phyloP scores from a whole-genome alignment of 2,888 invertebrate genomes.

The Acanthosoma haemorrhoidale region DNA sequence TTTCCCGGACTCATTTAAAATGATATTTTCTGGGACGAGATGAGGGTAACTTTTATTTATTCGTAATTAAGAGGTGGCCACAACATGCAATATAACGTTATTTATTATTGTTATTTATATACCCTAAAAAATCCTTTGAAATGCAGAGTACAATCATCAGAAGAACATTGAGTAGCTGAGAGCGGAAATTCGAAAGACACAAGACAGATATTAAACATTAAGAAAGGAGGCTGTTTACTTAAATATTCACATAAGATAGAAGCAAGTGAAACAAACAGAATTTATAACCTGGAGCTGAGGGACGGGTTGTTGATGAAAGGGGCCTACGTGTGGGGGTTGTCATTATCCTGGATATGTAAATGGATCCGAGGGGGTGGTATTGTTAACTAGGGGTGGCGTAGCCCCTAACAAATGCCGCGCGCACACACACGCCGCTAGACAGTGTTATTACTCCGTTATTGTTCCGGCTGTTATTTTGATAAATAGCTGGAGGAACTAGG shows the following conservation, averaged over 20 bases:
- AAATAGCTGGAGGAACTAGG: constrained; percentile 39
- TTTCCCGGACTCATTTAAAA: no score
- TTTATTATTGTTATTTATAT: no score
- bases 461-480: constrained; percentile 41
- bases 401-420: constrained; percentile 32
- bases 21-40: no score
- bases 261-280: constrained; percentile 29
- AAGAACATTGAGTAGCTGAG: no score
- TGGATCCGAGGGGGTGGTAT: constrained; percentile 28
- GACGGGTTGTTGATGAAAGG: constrained; percentile 14
- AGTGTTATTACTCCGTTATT: constrained; percentile 39
- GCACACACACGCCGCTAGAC: constrained; percentile 16
- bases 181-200: no score
- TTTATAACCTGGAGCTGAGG: constrained; percentile 18
- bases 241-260: no score
- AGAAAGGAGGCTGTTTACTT: constrained; percentile 17
- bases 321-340: constrained; percentile 27
- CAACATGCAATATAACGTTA: no score
- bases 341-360: constrained; percentile 33
- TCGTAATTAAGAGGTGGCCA: no score
- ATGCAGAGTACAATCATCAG: no score
- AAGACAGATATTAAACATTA: constrained; percentile 10
- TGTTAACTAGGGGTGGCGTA: constrained; percentile 31
- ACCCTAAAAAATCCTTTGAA: no score
- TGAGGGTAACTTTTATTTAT: no score